phyloP scores from a whole-genome alignment of 2,797 vertebrate genomes.

The Sparidentex hasta region DNA sequence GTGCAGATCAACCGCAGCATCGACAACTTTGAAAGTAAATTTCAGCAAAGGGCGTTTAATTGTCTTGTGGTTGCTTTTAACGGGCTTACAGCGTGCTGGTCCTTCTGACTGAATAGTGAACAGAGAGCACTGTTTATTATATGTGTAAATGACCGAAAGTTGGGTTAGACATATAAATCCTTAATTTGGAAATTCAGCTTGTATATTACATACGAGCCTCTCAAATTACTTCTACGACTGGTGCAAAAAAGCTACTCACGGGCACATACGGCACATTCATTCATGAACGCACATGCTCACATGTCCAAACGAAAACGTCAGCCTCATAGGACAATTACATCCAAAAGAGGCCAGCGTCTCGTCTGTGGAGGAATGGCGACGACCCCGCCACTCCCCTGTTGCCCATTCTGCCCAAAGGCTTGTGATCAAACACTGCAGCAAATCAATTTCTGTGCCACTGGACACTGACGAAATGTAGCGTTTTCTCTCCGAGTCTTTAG shows the following conservation, averaged over 20 bases:
- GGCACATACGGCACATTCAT: neutral
- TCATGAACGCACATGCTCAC: neutral
- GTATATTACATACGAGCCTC: constrained; percentile 5
- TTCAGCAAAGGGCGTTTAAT: constrained; percentile 7
- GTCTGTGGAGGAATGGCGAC: constrained; percentile 20
- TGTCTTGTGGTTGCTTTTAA: neutral
- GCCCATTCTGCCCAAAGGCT: constrained; percentile 23
- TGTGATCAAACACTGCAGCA: constrained; percentile 44
- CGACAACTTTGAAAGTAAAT: constrained; percentile 9
- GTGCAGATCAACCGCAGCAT: neutral
- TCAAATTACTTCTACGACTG: constrained; percentile 13
- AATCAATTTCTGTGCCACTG: constrained; percentile 36
- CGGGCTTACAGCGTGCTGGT: neutral
- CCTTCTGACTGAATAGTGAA: neutral
- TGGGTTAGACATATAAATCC: neutral
- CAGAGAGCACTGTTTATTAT: neutral
- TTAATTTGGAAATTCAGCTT: constrained; percentile 5
- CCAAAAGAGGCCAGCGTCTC: constrained; percentile 20
- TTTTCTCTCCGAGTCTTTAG: constrained; percentile 38
- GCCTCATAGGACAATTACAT: constrained; percentile 4
- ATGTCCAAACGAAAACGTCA: constrained; percentile 44
- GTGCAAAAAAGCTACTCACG: constrained; percentile 10
- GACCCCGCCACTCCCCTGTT: constrained; percentile 16
- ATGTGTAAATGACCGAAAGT: neutral
- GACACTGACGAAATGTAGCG: constrained; percentile 39